Conservation (phyloP, 1,140 invertebrate genomes). For the Tenebrio molitor region DNA sequence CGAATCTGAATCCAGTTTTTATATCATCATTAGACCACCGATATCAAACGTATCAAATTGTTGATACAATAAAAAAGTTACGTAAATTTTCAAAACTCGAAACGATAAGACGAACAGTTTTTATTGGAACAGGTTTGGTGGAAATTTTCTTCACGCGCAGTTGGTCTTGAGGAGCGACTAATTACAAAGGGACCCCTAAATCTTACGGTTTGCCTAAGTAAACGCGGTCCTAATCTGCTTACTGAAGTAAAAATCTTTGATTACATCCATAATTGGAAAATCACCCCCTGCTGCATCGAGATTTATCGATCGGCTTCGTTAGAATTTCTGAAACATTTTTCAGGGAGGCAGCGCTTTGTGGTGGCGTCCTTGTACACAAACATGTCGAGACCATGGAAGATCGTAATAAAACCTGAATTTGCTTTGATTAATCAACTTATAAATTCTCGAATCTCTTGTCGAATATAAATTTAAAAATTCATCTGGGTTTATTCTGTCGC, state of each 20-base stretch:
- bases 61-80: too few species aligned
- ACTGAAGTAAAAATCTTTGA: neutral
- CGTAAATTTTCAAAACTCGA: too few species aligned
- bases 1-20: neutral
- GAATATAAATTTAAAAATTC: neutral
- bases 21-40: conserved; percentile 17
- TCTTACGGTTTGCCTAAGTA: neutral
- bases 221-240: conserved; percentile 4
- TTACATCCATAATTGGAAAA: neutral
- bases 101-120: too few species aligned
- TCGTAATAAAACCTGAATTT: neutral
- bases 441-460: neutral
- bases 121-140: too few species aligned
- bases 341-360: too few species aligned
- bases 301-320: neutral
- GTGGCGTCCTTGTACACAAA: too few species aligned
- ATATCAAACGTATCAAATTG: too few species aligned
- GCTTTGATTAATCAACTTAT: neutral
- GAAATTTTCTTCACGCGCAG: too few species aligned
- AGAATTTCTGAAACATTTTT: neutral
- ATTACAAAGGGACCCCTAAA: neutral
- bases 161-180: too few species aligned
- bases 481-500: too few species aligned
- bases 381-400: too few species aligned
- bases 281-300: neutral